Evolutionary conservation across 2,797 vertebrate species (phyloP).

Genomic region (Pipistrellus nathusii): DNA sequence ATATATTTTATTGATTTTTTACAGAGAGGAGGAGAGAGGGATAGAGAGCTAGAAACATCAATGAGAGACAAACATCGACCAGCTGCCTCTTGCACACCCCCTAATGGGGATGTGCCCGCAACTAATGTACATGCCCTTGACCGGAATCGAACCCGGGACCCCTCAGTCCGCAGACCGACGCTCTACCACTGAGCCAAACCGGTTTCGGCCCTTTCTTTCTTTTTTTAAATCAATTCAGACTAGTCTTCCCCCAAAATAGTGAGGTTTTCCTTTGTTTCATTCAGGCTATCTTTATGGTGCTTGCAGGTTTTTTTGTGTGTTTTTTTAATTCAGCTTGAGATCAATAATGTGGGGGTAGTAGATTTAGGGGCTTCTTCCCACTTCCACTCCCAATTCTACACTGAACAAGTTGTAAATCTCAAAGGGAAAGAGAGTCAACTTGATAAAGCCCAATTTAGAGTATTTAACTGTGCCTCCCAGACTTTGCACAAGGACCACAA

Average conservation of each 20-base stretch:
- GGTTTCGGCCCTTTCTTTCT: not conserved
- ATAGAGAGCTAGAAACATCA: too few relatives aligned
- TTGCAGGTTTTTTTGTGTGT: not conserved
- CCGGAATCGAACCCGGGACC: too few relatives aligned
- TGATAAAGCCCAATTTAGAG: constrained; percentile 44
- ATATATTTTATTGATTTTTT: too few relatives aligned
- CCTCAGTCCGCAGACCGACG: too few relatives aligned
- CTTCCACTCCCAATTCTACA: not conserved
- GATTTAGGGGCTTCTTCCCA: not conserved
- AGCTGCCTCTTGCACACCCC: too few relatives aligned
- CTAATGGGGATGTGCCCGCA: too few relatives aligned
- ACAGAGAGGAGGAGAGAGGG: too few relatives aligned
- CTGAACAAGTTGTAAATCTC: constrained; percentile 32
- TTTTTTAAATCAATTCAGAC: constrained; percentile 39
- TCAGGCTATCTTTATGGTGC: not conserved
- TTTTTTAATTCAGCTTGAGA: constrained; percentile 3
- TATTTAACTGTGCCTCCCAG: constrained; percentile 38
- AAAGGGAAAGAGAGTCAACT: constrained; percentile 54
- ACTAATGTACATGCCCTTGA: too few relatives aligned
- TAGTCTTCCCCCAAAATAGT: not conserved
- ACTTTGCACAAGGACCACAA: constrained; percentile 34
- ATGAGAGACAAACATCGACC: too few relatives aligned
- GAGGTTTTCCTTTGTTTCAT: constrained; percentile 61
- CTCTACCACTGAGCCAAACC: too few relatives aligned
- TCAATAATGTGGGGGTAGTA: not conserved